These are phyloP conservation scores for Phylloscopus whistleri DNA, from an alignment of 2,113 vertebrate species.

Conservation along the genomic window DNA sequence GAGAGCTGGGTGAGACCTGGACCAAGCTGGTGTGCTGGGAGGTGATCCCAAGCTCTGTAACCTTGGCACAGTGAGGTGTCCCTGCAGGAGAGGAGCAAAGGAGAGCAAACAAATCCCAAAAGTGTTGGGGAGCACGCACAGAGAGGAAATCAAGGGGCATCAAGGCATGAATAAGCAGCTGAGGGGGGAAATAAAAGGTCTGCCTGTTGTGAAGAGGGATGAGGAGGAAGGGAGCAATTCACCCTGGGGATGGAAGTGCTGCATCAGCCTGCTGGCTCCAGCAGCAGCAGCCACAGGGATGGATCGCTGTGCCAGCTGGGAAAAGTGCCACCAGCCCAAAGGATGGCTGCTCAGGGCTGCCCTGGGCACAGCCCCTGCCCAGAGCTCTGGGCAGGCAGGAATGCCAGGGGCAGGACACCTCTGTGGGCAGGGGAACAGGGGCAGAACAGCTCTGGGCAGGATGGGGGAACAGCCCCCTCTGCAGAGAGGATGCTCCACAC, in stretches of 20 bases:
- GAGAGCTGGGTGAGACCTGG: not conserved
- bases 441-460: not conserved
- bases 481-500: not conserved
- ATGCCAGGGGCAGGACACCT: fast-evolving
- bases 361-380: not conserved
- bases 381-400: not conserved
- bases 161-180: conserved; percentile 16
- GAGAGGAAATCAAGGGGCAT: not conserved
- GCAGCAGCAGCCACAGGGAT: not conserved
- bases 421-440: not conserved
- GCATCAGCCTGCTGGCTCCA: not conserved
- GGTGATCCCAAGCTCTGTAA: not conserved
- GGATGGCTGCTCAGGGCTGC: not conserved
- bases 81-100: not conserved
- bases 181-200: not conserved
- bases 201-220: not conserved
- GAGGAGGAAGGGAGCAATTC: not conserved
- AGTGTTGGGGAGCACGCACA: not conserved
- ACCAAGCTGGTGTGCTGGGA: not conserved
- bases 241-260: not conserved
- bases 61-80: fast-evolving
- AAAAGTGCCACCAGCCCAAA: not conserved
- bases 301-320: not conserved
- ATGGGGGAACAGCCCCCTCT: not conserved
- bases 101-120: not conserved